These are phyloP conservation scores for Cygnus buccinator DNA, from an alignment of 2,113 vertebrate genomes.

Conservation along the genomic window DNA sequence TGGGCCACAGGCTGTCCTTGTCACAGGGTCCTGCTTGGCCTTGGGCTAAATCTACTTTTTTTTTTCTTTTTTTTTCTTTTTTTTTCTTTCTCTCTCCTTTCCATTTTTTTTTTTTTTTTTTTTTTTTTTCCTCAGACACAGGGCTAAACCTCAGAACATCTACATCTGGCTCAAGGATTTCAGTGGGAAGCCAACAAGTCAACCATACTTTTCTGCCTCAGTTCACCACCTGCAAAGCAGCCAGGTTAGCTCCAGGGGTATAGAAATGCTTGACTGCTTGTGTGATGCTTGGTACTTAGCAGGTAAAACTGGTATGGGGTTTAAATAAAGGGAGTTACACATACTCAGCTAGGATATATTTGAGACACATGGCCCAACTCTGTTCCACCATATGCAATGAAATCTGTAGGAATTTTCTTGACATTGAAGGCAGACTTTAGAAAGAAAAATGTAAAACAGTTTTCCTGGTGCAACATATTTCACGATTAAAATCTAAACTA, in stretches of 20 bases:
- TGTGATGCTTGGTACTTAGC: neutral
- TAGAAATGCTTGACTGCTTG: neutral
- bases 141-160: neutral
- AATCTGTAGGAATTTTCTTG: slow-evolving; percentile 34
- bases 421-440: neutral
- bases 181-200: neutral
- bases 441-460: neutral
- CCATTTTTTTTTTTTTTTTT: no score
- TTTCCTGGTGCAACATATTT: neutral
- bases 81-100: no score
- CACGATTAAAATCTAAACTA: slow-evolving; percentile 48
- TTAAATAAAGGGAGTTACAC: neutral
- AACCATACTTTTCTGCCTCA: neutral
- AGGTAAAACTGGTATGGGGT: rapidly evolving
- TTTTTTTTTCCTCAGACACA: no score
- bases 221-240: neutral
- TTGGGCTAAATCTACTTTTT: neutral
- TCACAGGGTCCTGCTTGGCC: neutral
- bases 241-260: neutral
- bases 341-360: neutral
- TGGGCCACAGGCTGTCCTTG: neutral
- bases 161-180: neutral
- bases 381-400: neutral
- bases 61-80: no score
- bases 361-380: neutral